Base-by-base conservation (phyloP, 1,140 invertebrate species). In the Zaprionus tsacasi region DNA sequence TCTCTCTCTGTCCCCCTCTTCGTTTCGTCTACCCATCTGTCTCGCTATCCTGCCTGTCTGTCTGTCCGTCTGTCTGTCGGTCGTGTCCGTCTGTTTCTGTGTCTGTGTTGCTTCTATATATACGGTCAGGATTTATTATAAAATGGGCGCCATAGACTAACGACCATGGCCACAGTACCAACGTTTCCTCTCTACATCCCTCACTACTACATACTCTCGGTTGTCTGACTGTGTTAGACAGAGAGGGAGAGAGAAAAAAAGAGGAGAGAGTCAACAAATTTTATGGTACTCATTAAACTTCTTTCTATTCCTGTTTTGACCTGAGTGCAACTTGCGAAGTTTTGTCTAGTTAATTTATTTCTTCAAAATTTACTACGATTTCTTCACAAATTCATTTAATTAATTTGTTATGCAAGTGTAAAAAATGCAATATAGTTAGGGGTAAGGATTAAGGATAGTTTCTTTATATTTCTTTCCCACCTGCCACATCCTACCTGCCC, bases 261-360 rank as follows among this genome's bases (percentile, higher is more conserved):
- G 27, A 6, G 27, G 48, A 63, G 38, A 66, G 83, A 87, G 83
- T 87, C 80, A 87, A 87, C 83, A 87, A 87, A 87, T 88, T 87
- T 88, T 81, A 88, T 88, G 80, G 80, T 78, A 78, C 83, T 88
- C 83, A 88, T 88, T 88, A 88, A 88, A 88, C 85, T 88, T 88
- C 60, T 55, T 55, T 56, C 56, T 17, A 66, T 56, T 66, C 30
- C 52, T 63, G 64, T 65, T 79, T 8, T 57, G 52, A 48, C 35
- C 35, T 35, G 12, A 36, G 45, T 25, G 21, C 2, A 35, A 15
- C 40, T 43, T 43, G 40, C 13, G 30, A 7, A 35, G 50, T 27
- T 45, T 38, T 70, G 65, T 78, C 59, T 58, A 61, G 67, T 70
- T 77, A 81, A 85, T 83, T 80, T 80, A 83, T 85, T 57, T 77